These are phyloP conservation scores for Arvicanthis niloticus DNA, from an alignment of 2,113 vertebrate species.

Conservation along the genomic window DNA sequence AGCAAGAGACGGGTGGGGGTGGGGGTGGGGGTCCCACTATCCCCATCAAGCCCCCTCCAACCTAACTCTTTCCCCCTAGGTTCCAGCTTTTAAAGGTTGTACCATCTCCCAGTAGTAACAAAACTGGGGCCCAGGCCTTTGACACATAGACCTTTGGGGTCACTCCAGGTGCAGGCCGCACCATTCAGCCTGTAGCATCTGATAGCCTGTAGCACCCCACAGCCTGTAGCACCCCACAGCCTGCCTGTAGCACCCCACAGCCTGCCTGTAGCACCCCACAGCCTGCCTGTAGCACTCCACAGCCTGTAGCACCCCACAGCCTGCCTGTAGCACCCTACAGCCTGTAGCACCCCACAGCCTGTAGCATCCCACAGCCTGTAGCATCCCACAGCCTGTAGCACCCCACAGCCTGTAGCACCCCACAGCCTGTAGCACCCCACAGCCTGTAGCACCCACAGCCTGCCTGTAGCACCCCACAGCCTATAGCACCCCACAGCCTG, in stretches of 20 bases:
- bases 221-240: too few species aligned
- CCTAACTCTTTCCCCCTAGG: background rate
- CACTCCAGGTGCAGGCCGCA: accelerated
- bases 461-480: too few species aligned
- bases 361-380: too few species aligned
- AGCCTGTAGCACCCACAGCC: background rate
- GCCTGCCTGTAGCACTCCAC: background rate
- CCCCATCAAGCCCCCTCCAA: background rate
- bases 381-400: too few species aligned
- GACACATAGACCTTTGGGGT: background rate
- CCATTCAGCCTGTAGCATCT: background rate
- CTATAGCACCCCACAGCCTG: too few species aligned
- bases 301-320: background rate
- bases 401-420: too few species aligned
- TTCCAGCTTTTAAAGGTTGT: background rate
- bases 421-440: too few species aligned
- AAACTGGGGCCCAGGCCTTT: background rate
- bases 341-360: too few species aligned
- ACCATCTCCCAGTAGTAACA: background rate
- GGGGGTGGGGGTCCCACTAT: background rate
- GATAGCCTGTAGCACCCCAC: too few species aligned
- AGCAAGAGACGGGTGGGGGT: background rate
- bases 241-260: too few species aligned
- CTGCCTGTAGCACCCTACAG: too few species aligned
- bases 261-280: too few species aligned